phyloP scores from a whole-genome alignment of 2,888 invertebrate species.

The Drosophila sordidapex region DNA sequence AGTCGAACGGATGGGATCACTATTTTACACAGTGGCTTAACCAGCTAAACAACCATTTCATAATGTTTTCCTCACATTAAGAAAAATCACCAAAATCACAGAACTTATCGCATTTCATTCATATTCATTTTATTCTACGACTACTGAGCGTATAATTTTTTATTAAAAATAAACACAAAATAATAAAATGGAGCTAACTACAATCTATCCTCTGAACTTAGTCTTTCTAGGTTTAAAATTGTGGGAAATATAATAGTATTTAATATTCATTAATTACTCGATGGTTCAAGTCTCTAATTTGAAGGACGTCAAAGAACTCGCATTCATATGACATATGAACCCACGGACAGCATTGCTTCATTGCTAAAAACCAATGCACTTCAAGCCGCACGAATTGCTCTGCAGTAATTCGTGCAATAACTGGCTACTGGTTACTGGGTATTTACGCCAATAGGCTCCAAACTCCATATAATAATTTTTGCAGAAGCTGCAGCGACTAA shows the following conservation, averaged over 20 bases:
- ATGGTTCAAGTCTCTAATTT: no score
- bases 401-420: no score
- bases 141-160: neutral
- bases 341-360: no score
- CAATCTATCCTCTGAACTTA: neutral
- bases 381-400: no score
- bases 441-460: no score
- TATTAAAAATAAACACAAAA: neutral
- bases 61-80: neutral
- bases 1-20: neutral
- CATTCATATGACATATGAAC: no score
- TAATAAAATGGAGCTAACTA: neutral
- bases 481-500: no score
- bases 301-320: no score
- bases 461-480: no score
- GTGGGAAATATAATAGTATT: neutral
- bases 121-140: neutral
- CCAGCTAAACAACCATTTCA: neutral
- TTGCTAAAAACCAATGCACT: no score
- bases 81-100: neutral
- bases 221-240: neutral
- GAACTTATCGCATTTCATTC: neutral
- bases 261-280: neutral
- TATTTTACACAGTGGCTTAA: no score
- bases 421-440: no score